Percentiles rank a stretch among this genome's conserved stretches.
Conservation (phyloP, 2,888 invertebrate genomes). For the Zele albiditarsus region DNA sequence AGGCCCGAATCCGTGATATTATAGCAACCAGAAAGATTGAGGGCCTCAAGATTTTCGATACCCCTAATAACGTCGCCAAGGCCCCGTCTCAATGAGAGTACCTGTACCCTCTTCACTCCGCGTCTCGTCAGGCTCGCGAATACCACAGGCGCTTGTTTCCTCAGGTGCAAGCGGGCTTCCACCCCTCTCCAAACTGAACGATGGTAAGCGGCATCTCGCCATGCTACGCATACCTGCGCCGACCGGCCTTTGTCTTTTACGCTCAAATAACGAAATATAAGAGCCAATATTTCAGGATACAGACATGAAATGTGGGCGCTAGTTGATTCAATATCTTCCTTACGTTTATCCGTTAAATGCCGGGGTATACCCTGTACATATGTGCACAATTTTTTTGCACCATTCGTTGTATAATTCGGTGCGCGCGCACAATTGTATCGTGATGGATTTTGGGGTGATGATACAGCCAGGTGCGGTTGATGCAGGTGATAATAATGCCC, state of each 20-base stretch:
- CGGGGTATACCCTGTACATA: slow-evolving; percentile 56
- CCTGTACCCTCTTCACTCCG: slow-evolving; percentile 91
- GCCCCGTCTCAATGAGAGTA: slow-evolving; percentile 87
- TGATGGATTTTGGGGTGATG: slow-evolving; percentile 65
- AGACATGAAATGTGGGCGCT: slow-evolving; percentile 85
- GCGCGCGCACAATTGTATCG: slow-evolving; percentile 54
- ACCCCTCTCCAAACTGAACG: slow-evolving; percentile 96
- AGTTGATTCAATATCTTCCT: slow-evolving; percentile 57
- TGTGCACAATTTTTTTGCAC: slow-evolving; percentile 50
- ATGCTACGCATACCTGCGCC: slow-evolving; percentile 90
- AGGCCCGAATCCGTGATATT: slow-evolving; percentile 92
- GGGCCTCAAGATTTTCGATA: slow-evolving; percentile 88
- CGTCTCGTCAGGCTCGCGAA: slow-evolving; percentile 90
- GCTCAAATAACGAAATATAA: slow-evolving; percentile 92
- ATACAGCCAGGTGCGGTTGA: slow-evolving; percentile 70
- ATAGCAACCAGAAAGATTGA: slow-evolving; percentile 94
- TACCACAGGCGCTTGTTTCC: slow-evolving; percentile 87
- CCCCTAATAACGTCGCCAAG: slow-evolving; percentile 90
- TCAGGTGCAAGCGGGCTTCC: slow-evolving; percentile 91
- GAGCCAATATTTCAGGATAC: slow-evolving; percentile 93
- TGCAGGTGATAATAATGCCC: slow-evolving; percentile 74
- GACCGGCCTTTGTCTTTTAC: slow-evolving; percentile 92
- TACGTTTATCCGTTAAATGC: slow-evolving; percentile 45
- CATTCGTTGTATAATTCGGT: slow-evolving; percentile 33
- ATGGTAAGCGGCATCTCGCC: slow-evolving; percentile 94